These are phyloP conservation scores for Leptopilina boulardi DNA, from an alignment of 1,140 invertebrate species.

Conservation along the genomic window DNA sequence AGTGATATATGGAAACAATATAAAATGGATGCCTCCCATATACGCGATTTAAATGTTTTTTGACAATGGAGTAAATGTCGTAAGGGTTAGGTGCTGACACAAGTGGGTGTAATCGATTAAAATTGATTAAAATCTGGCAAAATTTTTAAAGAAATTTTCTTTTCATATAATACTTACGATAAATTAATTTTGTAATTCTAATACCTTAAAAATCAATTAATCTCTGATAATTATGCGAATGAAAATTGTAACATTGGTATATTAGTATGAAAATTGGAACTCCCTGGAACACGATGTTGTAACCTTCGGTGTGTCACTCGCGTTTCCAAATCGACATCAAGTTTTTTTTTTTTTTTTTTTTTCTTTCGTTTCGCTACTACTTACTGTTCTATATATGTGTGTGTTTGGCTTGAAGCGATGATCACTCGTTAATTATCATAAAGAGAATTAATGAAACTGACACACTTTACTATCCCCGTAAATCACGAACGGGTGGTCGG, in stretches of 20 bases:
- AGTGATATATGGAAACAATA: conserved; percentile 22
- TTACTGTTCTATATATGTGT: conserved; percentile 56
- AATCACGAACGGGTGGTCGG: conserved; percentile 14
- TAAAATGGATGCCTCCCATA: conserved; percentile 26
- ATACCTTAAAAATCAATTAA: background rate
- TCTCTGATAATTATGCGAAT: background rate
- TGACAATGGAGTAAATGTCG: background rate
- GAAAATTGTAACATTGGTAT: conserved; percentile 54
- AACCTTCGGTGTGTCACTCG: background rate
- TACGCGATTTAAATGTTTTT: conserved; percentile 32
- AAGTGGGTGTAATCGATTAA: conserved; percentile 15
- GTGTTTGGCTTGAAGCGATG: conserved; percentile 48
- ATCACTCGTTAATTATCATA: conserved; percentile 63
- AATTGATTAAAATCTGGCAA: conserved; percentile 12
- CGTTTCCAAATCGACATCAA: background rate
- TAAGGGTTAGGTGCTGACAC: background rate
- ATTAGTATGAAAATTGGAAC: conserved; percentile 54
- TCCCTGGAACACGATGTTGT: conserved; percentile 43
- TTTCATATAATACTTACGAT: background rate
- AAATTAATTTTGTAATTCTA: background rate
- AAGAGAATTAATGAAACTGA: conserved; percentile 52
- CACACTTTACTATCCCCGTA: conserved; percentile 24
- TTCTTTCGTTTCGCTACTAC: too few species aligned
- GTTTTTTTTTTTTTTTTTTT: background rate
- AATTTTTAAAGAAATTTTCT: too few species aligned